Base-by-base conservation (phyloP, 2,888 invertebrate species). In the Stenodema calcarata region DNA sequence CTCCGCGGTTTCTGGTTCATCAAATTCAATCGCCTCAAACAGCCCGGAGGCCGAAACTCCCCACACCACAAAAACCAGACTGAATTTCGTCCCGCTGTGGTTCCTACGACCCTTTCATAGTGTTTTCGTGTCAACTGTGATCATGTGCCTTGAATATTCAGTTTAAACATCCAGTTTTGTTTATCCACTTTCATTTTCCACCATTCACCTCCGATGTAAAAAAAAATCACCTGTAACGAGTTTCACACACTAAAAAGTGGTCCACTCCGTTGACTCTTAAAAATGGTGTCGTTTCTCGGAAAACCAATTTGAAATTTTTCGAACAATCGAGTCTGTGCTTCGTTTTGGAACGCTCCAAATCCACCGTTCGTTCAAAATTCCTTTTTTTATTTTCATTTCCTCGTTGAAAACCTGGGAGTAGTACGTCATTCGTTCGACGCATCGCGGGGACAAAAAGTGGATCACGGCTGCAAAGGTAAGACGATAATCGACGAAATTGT, bases 101-200 rank as follows among this genome's bases (percentile, higher is more conserved):
- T 62, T 27, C 62, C 62, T 62, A 18, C 54, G 18, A 54, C 27
- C 62, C 62, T 23, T 6, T 62, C 27, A 18, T 12, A 82, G 42
- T 73, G 50, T 50, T 70, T n/a, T 44, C 84, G 84, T 84, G 84
- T 62, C 84, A 84, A 84, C 84, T 84, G 84, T 84, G 84, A 84
- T 84, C 73, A 73, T 75, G 84, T 84, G 84, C 84, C 84, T 84
- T 84, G 44, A 18, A 44, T 41, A 23, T 23, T 23, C 23, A 23
- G 62, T 62, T 62, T 62, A 23, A 23, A 62, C n/a, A n/a, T n/a
- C 23, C 50, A 50, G 6, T 35, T 35, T 7, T 7, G n/a, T 50
- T 50, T 62, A 11, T 23, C 62, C 62, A 23, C 62, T n/a, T n/a
- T 16, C 42, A 35, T 7, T 23, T 16, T 35, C 27, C 70, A 14